Percentiles rank a stretch among this genome's conserved stretches.
Conservation (phyloP, 53 echinoderm and acorn worm species). For the Stichopus horrens region DNA sequence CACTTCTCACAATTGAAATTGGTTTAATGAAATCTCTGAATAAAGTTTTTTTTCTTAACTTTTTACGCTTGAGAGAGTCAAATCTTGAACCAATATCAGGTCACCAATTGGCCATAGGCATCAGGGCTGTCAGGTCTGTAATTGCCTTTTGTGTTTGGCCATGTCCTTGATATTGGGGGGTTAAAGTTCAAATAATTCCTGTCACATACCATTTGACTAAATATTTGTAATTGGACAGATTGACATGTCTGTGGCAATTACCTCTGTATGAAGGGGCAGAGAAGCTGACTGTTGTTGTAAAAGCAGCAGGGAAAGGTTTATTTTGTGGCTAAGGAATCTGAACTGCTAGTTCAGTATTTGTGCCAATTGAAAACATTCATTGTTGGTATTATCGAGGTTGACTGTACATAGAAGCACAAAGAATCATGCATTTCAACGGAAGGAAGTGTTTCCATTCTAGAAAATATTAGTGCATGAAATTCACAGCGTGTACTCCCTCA, state of each 20-base stretch:
- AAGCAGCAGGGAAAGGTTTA: too few relatives aligned
- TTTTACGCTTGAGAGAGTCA: neutral
- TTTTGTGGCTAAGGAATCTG: too few relatives aligned
- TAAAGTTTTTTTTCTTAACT: neutral
- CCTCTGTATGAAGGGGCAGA: too few relatives aligned
- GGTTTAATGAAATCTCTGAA: neutral
- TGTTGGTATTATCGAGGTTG: too few relatives aligned
- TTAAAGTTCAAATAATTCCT: conserved; percentile 18
- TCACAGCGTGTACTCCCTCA: too few relatives aligned
- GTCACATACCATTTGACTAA: conserved; percentile 28
- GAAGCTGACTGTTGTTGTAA: too few relatives aligned
- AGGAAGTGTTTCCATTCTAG: too few relatives aligned
- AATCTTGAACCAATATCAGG: neutral
- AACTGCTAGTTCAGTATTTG: too few relatives aligned
- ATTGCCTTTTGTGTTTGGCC: conserved; percentile 4
- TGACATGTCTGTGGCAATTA: conserved; percentile 12
- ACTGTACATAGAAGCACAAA: too few relatives aligned
- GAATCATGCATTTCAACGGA: too few relatives aligned
- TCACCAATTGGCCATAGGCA: conserved; percentile 16
- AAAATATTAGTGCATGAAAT: too few relatives aligned
- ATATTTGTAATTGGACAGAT: conserved; percentile 30
- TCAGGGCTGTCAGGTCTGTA: neutral
- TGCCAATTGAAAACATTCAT: too few relatives aligned
- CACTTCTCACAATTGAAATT: neutral
- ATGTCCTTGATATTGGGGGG: conserved; percentile 13